Evolutionary conservation across 1,140 invertebrate genomes (phyloP).

Genomic region (Bombus picipes): DNA sequence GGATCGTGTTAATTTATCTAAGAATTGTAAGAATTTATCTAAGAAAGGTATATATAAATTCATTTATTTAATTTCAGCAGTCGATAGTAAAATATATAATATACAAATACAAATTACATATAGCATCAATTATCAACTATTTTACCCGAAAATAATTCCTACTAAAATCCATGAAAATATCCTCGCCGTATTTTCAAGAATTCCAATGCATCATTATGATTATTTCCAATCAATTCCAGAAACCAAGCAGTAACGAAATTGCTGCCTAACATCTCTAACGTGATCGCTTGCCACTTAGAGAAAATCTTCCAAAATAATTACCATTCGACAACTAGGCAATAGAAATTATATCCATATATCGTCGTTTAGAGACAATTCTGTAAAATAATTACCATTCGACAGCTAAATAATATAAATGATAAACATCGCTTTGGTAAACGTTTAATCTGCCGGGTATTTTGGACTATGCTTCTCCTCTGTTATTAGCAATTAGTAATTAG

Average conservation of each 20-base stretch:
- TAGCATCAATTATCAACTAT: too few relatives aligned
- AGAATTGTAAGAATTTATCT: too few relatives aligned
- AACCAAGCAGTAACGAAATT: not conserved
- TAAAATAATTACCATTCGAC: conserved; percentile 27
- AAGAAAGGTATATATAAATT: too few relatives aligned
- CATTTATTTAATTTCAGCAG: too few relatives aligned
- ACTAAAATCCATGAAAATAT: not conserved
- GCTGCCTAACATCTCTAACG: not conserved
- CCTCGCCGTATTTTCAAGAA: not conserved
- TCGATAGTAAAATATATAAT: too few relatives aligned
- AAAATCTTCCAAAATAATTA: conserved; percentile 18
- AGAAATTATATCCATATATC: not conserved
- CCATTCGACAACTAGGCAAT: not conserved
- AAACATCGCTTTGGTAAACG: not conserved
- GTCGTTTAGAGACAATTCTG: not conserved
- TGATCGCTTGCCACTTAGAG: too few relatives aligned
- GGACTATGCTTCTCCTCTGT: conserved; percentile 36
- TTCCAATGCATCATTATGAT: not conserved
- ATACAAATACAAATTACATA: too few relatives aligned
- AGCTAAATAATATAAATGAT: not conserved
- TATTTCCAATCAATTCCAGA: not conserved
- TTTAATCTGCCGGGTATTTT: conserved; percentile 24
- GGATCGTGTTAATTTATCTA: too few relatives aligned
- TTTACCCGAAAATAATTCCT: too few relatives aligned
- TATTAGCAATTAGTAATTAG: conserved; percentile 76